Evolutionary conservation across 2,888 invertebrate species (phyloP).

Genomic region (Trissoscelio sp.): DNA sequence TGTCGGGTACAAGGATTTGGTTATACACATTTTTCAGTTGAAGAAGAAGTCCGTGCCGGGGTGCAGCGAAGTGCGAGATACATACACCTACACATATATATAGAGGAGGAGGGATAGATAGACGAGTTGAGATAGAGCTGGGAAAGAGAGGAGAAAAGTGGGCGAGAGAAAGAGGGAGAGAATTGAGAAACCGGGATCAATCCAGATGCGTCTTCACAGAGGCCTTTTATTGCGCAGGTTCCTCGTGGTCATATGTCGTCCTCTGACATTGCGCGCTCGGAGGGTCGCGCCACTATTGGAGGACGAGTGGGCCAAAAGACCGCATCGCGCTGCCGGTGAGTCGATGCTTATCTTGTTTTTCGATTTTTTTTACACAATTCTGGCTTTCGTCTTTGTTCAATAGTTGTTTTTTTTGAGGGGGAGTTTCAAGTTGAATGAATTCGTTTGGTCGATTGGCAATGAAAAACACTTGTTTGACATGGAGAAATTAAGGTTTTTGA

Average conservation of each 20-base stretch:
- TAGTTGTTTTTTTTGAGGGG: too few relatives aligned
- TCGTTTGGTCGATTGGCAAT: too few relatives aligned
- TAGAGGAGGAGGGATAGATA: background rate
- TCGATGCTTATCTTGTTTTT: constrained; percentile 2
- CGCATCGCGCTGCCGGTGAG: constrained; percentile 88
- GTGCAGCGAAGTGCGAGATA: constrained; percentile 14
- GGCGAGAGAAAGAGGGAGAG: constrained; percentile 38
- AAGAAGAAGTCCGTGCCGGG: constrained; percentile 26
- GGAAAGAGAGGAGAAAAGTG: constrained; percentile 30
- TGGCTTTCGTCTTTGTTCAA: background rate
- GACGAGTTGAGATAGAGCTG: too few relatives aligned
- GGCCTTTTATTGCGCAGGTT: constrained; percentile 76
- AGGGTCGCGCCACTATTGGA: constrained; percentile 88
- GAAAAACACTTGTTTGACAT: too few relatives aligned
- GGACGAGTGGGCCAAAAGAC: constrained; percentile 87
- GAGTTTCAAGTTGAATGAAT: too few relatives aligned
- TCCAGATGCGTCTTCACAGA: constrained; percentile 77
- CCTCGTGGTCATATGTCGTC: constrained; percentile 81
- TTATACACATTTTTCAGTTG: constrained; percentile 13
- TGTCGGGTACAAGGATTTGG: constrained; percentile 70
- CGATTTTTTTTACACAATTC: background rate
- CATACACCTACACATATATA: background rate
- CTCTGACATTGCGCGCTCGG: constrained; percentile 82
- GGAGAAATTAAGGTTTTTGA: too few relatives aligned
- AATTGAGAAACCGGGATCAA: constrained; percentile 46